These are phyloP conservation scores for Cheilosia pagana DNA, from an alignment of 2,888 invertebrate genomes.

Conservation along the genomic window DNA sequence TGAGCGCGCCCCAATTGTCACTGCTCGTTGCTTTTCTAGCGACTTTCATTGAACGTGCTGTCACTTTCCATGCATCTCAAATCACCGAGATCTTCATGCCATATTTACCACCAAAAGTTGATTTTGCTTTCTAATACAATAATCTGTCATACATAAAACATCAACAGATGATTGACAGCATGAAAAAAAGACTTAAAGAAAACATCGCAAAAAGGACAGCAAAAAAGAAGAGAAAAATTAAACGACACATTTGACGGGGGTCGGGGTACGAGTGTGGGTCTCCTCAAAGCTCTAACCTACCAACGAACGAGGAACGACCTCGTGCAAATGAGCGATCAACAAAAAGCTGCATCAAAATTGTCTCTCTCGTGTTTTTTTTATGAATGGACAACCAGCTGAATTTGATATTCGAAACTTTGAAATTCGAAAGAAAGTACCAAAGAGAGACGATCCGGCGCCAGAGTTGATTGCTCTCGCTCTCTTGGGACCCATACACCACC, in stretches of 20 bases:
- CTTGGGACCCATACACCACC: too few species aligned
- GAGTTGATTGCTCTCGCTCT: slow-evolving; percentile 46
- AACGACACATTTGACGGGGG: slow-evolving; percentile 55
- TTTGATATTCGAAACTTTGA: slow-evolving; percentile 16
- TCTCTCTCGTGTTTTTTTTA: slow-evolving; percentile 49
- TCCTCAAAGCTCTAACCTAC: slow-evolving; percentile 9
- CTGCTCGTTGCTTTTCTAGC: slow-evolving; percentile 13
- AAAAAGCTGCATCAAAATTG: slow-evolving; percentile 48
- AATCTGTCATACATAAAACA: slow-evolving; percentile 73
- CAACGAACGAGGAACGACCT: slow-evolving; percentile 44
- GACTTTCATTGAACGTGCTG: slow-evolving; percentile 68
- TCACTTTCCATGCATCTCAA: slow-evolving; percentile 71
- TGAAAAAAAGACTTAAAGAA: background rate
- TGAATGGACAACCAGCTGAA: slow-evolving; percentile 42
- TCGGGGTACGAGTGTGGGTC: slow-evolving; percentile 22
- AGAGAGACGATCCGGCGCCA: slow-evolving; percentile 1
- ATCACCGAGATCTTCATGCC: slow-evolving; percentile 61
- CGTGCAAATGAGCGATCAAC: slow-evolving; percentile 30
- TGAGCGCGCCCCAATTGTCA: slow-evolving; percentile 13
- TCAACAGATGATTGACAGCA: slow-evolving; percentile 64
- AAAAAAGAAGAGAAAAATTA: slow-evolving; percentile 22
- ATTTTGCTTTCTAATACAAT: slow-evolving; percentile 73
- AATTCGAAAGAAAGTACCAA: slow-evolving; percentile 67
- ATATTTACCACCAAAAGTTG: slow-evolving; percentile 66
- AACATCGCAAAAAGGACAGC: background rate